These are phyloP conservation scores for Cheilosia grossa DNA, from an alignment of 2,888 invertebrate genomes.

Conservation along the genomic window DNA sequence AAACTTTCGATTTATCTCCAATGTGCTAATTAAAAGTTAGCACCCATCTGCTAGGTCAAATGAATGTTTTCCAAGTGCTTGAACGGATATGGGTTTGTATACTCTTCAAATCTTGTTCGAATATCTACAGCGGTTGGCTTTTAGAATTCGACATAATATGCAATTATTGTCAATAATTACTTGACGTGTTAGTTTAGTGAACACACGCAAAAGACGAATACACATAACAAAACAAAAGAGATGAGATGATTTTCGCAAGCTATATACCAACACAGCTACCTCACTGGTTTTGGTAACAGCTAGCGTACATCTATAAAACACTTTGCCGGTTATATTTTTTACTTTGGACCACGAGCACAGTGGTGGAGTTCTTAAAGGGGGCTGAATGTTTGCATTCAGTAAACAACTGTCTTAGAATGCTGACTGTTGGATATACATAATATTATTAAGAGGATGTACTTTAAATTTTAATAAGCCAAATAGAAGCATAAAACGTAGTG, in stretches of 20 bases:
- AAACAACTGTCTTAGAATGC: too few species aligned
- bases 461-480: too few species aligned
- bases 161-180: constrained; percentile 53
- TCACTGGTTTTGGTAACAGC: constrained; percentile 56
- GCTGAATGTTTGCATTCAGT: too few species aligned
- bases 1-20: constrained; percentile 40
- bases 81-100: not conserved
- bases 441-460: too few species aligned
- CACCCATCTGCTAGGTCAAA: constrained; percentile 35
- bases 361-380: constrained; percentile 31
- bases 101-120: constrained; percentile 20
- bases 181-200: constrained; percentile 34
- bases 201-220: constrained; percentile 50
- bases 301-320: not conserved
- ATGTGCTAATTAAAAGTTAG: constrained; percentile 40
- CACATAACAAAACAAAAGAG: constrained; percentile 38
- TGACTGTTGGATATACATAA: too few species aligned
- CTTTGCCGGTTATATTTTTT: constrained; percentile 44
- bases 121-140: constrained; percentile 8
- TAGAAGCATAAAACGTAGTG: too few species aligned
- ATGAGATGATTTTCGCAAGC: constrained; percentile 51
- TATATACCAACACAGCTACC: constrained; percentile 12
- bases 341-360: constrained; percentile 18
- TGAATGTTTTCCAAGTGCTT: constrained; percentile 40
- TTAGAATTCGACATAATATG: constrained; percentile 16